Conservation (phyloP, 1,140 invertebrate genomes). For the Bombus cullumanus region DNA sequence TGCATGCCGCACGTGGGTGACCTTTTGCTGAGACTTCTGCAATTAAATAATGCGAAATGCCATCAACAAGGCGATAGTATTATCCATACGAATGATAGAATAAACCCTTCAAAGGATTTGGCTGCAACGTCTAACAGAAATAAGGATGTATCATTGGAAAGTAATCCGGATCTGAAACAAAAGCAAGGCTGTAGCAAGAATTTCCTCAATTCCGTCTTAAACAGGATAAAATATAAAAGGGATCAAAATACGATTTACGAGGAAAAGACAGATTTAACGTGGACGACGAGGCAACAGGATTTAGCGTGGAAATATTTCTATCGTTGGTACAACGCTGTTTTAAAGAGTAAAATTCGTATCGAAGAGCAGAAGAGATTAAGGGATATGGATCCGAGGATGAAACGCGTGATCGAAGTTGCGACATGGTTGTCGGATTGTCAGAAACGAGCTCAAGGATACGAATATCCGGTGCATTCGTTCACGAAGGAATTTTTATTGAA, state of each 20-base stretch:
- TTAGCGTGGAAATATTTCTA: conserved; percentile 62
- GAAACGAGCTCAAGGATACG: conserved; percentile 75
- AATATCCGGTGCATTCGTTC: conserved; percentile 75
- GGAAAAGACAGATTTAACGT: conserved; percentile 6
- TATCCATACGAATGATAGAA: not conserved
- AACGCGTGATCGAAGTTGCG: conserved; percentile 67
- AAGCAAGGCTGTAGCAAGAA: conserved; percentile 36
- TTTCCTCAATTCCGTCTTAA: conserved; percentile 57
- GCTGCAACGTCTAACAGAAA: not conserved
- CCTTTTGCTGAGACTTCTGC: conserved; percentile 78
- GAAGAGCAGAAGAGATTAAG: conserved; percentile 66
- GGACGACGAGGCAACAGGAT: conserved; percentile 48
- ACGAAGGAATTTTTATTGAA: conserved; percentile 82
- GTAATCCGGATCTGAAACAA: not conserved
- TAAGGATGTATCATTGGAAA: not conserved
- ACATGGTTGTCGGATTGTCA: conserved; percentile 78
- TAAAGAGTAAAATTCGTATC: conserved; percentile 65
- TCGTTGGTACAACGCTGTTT: conserved; percentile 60
- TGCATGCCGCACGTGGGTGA: conserved; percentile 82
- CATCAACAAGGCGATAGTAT: not conserved
- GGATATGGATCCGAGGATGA: conserved; percentile 71
- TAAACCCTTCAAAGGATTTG: not conserved
- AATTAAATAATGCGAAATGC: conserved; percentile 40
- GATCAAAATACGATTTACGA: conserved; percentile 4
- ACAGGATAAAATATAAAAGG: conserved; percentile 31